Base-by-base conservation (phyloP, 2,113 vertebrate genomes). In the Pachyramphus minor region DNA sequence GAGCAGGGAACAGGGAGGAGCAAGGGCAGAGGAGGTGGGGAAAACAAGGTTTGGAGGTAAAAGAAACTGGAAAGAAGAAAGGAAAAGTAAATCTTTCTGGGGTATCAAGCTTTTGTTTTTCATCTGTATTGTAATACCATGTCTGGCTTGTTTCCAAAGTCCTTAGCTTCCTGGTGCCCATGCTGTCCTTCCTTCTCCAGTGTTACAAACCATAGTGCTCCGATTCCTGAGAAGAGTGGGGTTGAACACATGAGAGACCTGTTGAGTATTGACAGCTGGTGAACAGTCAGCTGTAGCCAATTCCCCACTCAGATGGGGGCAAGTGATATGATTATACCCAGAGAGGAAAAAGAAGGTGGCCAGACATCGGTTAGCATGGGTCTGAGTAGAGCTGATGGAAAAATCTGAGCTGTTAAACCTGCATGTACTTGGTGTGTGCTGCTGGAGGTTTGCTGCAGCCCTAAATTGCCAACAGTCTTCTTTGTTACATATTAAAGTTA, bases 281-380 rank as follows among this genome's bases (percentile, higher is more conserved):
- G 86, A 82, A 60, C 59, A 80, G 33, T 33, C 64, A 64, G 39
- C 53, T 90, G 82, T 74, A 90, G 59, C 68, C 27, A 75, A 7
- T 85, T 79, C 23, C 20, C 66, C 16, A 33, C 50, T 90, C 37
- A 69, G 28, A 66, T 14, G n/a, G 5, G 16, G 19, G 16, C 6
- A 58, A 66, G 23, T 22, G 7, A 31, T 41, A 27, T 44, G 22
- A 42, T 30, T 37, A 4, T n/a, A 62, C 0, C 0, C 1, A 52
- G 31, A 68, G 35, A 59, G 24, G 30, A 47, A 23, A 52, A 50
- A 47, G 9, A 55, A 49, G 19, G 16, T 6, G 21, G 42, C 1
- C 23, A 69, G 30, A 5, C 0, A 9, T 4, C 2, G n/a, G 27
- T 18, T 31, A 41, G 23, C 1, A 1, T 20, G 9, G 44, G 7